Base-by-base conservation (phyloP, 2,888 invertebrate species). In the Drosophila cognata region DNA sequence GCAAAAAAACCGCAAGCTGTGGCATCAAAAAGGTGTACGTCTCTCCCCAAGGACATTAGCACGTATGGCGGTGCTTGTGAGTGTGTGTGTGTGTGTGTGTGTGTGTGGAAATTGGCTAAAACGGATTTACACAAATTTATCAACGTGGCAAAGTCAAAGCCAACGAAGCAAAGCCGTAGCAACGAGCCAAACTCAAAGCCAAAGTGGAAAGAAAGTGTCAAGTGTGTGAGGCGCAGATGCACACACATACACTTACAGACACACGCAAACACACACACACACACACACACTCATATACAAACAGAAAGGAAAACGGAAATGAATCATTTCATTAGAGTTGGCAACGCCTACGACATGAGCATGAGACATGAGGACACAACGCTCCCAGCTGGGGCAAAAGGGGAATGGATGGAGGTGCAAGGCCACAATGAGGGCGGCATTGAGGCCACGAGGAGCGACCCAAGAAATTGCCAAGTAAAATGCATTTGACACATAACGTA, bases 261-360 rank as follows among this genome's bases (percentile, higher is more conserved):
- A 61, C 35, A 62, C 18, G 33, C 13, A 58, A 21, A 43, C 28
- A 53, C 25, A 16, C 52, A 58, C 41, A 60, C 43, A 62, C 41
- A 52, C 43, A 33, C 36, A 50, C 38, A 67, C 50, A 67, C 52
- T 55, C 31, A 67, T 56, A 56, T 65, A 63, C 55, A 66, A 68
- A 59, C 64, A 72, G 73, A 85, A 79, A 83, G 90, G 88, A 91
- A 90, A 91, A 88, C 86, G 91, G 91, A 91, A 92, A 91, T 91
- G 91, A 92, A 92, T 91, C 92, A 92, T 91, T 91, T 90, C 90
- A 92, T 92, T 91, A 91, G 87, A 88, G 91, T 89, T 88, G 86
- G 85, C 88, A 84, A 89, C 84, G 85, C 88, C 90, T 88, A 84
- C 88, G 76, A 82, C 89, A 86, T 83, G 88, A 86, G 84, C 76